Evolutionary conservation across 2,797 vertebrate species (phyloP), one percentile per base, ranked within the genome.

Genomic region (Syncerus caffer): DNA sequence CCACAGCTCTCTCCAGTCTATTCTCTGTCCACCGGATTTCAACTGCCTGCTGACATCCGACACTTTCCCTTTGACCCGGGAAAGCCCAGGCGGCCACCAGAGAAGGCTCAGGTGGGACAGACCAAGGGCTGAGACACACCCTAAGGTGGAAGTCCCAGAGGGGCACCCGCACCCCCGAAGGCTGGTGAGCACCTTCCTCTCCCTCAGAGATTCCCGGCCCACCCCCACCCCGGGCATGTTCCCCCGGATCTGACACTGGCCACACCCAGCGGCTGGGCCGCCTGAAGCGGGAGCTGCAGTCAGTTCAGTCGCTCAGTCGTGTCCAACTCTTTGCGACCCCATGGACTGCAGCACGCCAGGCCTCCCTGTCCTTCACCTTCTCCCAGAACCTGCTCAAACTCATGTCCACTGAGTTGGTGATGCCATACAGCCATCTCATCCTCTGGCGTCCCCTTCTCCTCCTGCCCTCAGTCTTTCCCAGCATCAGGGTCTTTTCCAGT

Each of bases 181-280:
- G 31, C 51, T 29, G 31, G 11, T 2, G 7, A 76, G 42, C 21
- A 5, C 53, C 79, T 12, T 50, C 64, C 23, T 34, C 42, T 58
- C 11, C 15, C 55, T 17, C 0, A 2, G 38, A 12, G 74, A 60
- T 31, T 38, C 27, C 13, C 2, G 0, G 6, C 21, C 8, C 19
- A 50, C 27, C 53, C 47, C 21, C 13, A 11, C 50, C 47, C 23
- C 7, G 9, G 60, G 29, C 45, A 7, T 2, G 0, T 21, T 14
- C 4, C 0, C 4, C 64, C 1, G 0, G 25, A 34, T 42, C 4
- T 6, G 14, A 34, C 34, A 1, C 38, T 1, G 7, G 31, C 45
- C 50, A 6, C 51, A 3, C 25, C 19, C 74, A 51, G n/a, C 9
- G 19, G 1, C 42, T 3, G 0, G 19, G 51, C 13, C 3, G 6